Percentiles rank a stretch among this genome's conserved stretches.
These are phyloP conservation scores for Chascanopsetta lugubris DNA, from an alignment of 2,113 vertebrate genomes.

Conservation along the genomic window DNA sequence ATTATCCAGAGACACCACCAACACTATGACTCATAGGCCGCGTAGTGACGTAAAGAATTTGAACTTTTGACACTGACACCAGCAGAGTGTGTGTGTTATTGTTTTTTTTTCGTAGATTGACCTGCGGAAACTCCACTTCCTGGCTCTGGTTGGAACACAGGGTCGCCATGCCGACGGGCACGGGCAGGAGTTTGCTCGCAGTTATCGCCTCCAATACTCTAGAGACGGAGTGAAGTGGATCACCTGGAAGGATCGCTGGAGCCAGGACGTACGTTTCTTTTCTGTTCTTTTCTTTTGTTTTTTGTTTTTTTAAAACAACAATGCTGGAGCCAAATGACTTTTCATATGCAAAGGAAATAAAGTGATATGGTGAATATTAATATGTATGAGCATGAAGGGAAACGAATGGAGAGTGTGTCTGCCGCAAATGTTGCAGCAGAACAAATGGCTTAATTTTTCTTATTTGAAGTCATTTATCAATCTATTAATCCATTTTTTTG, in stretches of 20 bases:
- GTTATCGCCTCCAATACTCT: conserved; percentile 89
- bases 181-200: conserved; percentile 90
- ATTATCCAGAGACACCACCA: too few relatives aligned
- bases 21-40: too few relatives aligned
- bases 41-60: too few relatives aligned
- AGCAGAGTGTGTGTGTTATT: too few relatives aligned
- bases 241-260: conserved; percentile 90
- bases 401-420: too few relatives aligned
- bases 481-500: conserved; percentile 24
- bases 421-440: too few relatives aligned
- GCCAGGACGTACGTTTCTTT: conserved; percentile 81
- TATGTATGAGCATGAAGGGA: too few relatives aligned
- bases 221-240: conserved; percentile 89
- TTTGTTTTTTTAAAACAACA: neutral
- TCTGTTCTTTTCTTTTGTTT: neutral
- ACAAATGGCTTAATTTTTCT: too few relatives aligned
- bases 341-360: too few relatives aligned
- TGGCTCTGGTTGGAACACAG: conserved; percentile 92
- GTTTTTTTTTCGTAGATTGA: conserved; percentile 76
- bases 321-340: neutral
- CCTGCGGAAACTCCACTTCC: conserved; percentile 84
- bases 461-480: too few relatives aligned
- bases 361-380: too few relatives aligned
- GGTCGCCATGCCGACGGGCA: conserved; percentile 91
- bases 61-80: too few relatives aligned